Conservation (phyloP, 1,140 invertebrate genomes). For the Argopecten irradians region DNA sequence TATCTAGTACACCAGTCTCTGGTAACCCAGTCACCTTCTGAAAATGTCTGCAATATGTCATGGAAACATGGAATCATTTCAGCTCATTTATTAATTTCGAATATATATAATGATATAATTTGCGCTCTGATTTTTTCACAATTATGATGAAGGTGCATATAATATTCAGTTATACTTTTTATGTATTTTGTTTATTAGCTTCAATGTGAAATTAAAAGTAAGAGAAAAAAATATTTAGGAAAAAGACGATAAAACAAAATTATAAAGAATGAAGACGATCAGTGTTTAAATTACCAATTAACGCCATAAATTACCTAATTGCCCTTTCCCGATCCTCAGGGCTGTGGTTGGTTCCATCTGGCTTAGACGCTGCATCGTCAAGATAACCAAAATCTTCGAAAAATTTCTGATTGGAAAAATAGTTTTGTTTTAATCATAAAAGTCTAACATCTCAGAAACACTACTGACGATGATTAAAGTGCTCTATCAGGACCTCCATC, state of each 20-base stretch:
- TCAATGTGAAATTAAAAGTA: not conserved
- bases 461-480: too few relatives aligned
- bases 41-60: constrained; percentile 35
- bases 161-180: not conserved
- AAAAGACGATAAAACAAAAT: not conserved
- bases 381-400: constrained; percentile 36
- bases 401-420: not conserved
- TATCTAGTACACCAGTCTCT: constrained; percentile 39
- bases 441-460: too few relatives aligned
- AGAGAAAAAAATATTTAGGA: not conserved
- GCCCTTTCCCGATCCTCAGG: constrained; percentile 29
- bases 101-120: not conserved
- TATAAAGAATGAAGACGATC: not conserved
- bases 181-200: not conserved
- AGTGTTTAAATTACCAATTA: not conserved
- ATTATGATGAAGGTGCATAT: not conserved
- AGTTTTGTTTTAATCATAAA: too few relatives aligned
- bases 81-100: not conserved
- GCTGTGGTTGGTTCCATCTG: constrained; percentile 3
- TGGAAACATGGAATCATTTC: not conserved
- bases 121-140: not conserved
- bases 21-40: constrained; percentile 46
- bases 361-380: not conserved
- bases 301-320: not conserved
- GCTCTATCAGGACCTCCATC: too few relatives aligned